A percentile compares a stretch with the other conserved stretches of the same genome.
Evolutionary conservation across 1,140 invertebrate species (phyloP).

Genomic region (Anoplophora glabripennis): DNA sequence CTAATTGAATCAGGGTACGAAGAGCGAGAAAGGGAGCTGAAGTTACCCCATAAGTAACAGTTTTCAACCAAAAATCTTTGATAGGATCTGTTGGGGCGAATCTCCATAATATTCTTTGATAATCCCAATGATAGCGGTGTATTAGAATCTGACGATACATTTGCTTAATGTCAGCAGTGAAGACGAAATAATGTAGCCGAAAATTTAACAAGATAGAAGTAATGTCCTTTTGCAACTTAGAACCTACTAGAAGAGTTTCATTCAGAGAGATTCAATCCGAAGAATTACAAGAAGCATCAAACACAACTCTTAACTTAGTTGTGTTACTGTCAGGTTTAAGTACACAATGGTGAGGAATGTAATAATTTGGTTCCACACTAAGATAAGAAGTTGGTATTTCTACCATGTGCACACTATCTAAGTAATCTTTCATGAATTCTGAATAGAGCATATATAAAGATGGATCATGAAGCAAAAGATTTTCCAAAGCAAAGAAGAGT

Average conservation of each 20-base stretch:
- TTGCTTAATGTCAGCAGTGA: slow-evolving; percentile 7
- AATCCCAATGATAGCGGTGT: neutral
- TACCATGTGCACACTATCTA: slow-evolving; percentile 20
- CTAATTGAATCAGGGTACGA: no score
- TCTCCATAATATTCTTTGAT: slow-evolving; percentile 13
- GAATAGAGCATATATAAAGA: no score
- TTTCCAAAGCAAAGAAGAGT: no score
- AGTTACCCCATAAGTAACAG: no score
- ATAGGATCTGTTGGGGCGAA: neutral
- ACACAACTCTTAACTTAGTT: slow-evolving; percentile 1
- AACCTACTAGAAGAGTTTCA: no score
- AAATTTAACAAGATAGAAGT: neutral
- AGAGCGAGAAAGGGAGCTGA: no score
- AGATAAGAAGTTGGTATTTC: neutral
- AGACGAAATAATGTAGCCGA: no score
- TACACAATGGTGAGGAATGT: slow-evolving; percentile 17
- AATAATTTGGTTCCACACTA: neutral
- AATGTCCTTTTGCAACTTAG: no score
- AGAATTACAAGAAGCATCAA: no score
- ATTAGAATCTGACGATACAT: slow-evolving; percentile 2
- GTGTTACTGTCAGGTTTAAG: slow-evolving; percentile 13
- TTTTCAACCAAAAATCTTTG: no score
- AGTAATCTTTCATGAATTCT: neutral
- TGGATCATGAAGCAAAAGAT: no score
- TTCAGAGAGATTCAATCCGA: no score